Evolutionary conservation across 2,113 vertebrate species (phyloP), one percentile per base, ranked within the genome.

Genomic region (Nibea albiflora): DNA sequence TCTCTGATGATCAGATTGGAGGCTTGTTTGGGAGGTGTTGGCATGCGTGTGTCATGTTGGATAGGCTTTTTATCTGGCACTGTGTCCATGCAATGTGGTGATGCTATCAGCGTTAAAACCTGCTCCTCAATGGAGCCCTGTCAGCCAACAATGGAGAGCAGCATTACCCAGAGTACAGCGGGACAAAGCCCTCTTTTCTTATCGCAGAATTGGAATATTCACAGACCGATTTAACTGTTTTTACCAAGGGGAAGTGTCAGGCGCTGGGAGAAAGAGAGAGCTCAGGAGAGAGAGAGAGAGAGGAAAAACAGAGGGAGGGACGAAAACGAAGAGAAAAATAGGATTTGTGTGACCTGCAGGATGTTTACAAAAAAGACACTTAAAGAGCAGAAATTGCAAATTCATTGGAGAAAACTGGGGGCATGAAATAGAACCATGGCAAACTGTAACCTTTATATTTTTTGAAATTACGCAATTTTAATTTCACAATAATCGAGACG

Each of bases 31-130:
- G 65, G 88, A 87, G 89, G 87, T 80, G 88, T 89, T 89, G 83
- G 87, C 90, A 90, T 79, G 89, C 68, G 15, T 92, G 89, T 91
- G 94, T 86, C 83, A 76, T 89, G 88, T 78, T 80, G 86, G 91
- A 93, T 92, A 90, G 87, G 88, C 81, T 87, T 90, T 91, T 94
- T 93, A 94, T 94, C 92, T 90, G 88, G 52, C 88, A 69, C 79
- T 81, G 71, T 92, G 93, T 93, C 93, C 93, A 88, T 76, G 92
- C 89, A 83, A 81, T 78, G 85, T 74, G 64, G 77, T 47, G 94
- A 95, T 95, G 90, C 89, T 95, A 95, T 95, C 94, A 24, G 83
- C 2, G 12, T 78, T 89, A 90, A 93, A 88, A 90, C 89, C 89
- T 79, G 84, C 86, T 88, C 85, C 90, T 95, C 89, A 92, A 90